Evolutionary conservation across 64 coral and sea anemone genomes (phyloP).

Genomic region (Pocillopora verrucosa): DNA sequence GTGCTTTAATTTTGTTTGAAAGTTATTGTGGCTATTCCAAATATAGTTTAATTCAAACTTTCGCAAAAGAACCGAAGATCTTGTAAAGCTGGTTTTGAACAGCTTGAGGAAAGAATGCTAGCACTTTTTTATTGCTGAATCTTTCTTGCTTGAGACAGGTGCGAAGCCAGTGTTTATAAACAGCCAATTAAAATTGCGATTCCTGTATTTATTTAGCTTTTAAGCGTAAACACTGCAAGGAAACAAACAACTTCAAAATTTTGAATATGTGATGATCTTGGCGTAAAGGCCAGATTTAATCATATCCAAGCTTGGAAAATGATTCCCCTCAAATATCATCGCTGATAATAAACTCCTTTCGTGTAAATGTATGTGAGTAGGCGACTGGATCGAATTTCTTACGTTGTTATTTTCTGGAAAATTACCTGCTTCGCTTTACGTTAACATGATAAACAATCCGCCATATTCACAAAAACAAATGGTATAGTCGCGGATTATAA

Average conservation of each 20-base stretch:
- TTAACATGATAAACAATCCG: constrained; percentile 13
- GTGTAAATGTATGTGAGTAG: no score
- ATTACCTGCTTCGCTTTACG: not conserved
- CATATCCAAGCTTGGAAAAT: not conserved
- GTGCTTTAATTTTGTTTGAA: not conserved
- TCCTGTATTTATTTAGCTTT: not conserved
- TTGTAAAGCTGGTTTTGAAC: no score
- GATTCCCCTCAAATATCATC: not conserved
- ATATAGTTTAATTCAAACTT: not conserved
- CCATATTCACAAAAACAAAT: not conserved
- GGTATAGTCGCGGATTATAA: not conserved
- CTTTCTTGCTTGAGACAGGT: not conserved
- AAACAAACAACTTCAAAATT: not conserved
- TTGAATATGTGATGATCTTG: not conserved
- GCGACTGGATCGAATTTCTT: not conserved
- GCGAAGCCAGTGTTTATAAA: not conserved
- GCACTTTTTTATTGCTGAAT: no score
- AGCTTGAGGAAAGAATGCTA: no score
- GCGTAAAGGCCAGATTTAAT: not conserved
- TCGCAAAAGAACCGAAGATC: not conserved
- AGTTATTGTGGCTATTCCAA: not conserved
- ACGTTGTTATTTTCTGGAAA: not conserved
- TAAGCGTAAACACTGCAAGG: not conserved
- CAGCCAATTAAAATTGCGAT: not conserved
- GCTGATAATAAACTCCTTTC: not conserved